Base-by-base conservation (phyloP, 2,113 vertebrate species). In the Hipposideros armiger region DNA sequence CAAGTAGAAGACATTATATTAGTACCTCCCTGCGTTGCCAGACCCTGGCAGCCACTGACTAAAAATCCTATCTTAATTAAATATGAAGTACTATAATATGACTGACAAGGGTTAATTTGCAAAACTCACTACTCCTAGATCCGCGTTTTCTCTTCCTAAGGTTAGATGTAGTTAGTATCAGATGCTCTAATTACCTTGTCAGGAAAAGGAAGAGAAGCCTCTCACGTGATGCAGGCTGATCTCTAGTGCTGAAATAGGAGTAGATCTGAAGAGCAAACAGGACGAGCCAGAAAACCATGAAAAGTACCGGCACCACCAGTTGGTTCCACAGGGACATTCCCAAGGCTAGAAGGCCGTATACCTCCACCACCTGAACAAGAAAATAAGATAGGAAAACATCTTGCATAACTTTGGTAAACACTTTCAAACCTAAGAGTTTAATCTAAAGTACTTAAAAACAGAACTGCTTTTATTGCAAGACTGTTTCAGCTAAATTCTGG, bases 311-410 rank as follows among this genome's bases (percentile, higher is more conserved):
- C 95, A 99, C 99, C 0, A 99, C 99, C 95, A 99, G 99, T 97
- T 99, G 99, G 98, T 99, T 99, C 99, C 99, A 99, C 60, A 99
- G 98, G 94, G 99, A 99, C 99, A 99, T 99, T 22, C 99, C 99
- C 98, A 99, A 96, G 30, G 99, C 99, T 52, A 99, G 98, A 90
- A 99, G 99, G 24, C 99, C 99, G 14, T 99, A 99, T 5, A 99
- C 99, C 92, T 99, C 99, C 94, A 99, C 99, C 93, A 99, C 99
- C 99, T 99, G 98, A 88, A 36, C 7, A 95, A 96, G 69, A 90
- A 87, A 97, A 91, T 2, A 82, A 94, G 28, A 97, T 1, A 90
- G 36, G 28, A 64, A 90, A 72, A 87, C 47, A 94, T 42, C 67
- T 64, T 10, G 2, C 22, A 94, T 67, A 19, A 86, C n/a, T 42